These are phyloP conservation scores for Lamprologus speciosus DNA, from an alignment of 2,113 vertebrate species.

Conservation along the genomic window DNA sequence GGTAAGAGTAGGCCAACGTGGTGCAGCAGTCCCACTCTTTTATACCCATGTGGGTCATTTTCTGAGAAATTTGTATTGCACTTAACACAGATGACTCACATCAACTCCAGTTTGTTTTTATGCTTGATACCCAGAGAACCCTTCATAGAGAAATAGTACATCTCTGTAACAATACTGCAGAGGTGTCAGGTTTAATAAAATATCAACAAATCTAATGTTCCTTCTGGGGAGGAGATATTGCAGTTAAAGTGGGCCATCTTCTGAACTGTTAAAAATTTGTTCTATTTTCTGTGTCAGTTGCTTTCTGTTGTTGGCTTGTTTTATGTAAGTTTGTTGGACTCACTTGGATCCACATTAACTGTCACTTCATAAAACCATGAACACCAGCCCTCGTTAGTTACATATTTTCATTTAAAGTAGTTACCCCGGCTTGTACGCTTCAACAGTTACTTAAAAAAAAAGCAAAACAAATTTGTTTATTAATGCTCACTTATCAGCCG, in stretches of 20 bases:
- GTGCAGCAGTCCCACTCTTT: constrained; percentile 26
- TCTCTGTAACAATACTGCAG: not conserved
- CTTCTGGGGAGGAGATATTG: not conserved
- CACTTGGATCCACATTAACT: not conserved
- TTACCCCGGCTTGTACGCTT: not conserved
- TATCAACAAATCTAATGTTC: not conserved
- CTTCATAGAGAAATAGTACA: not conserved
- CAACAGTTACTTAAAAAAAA: not conserved
- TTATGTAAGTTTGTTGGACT: not conserved
- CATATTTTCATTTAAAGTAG: not conserved
- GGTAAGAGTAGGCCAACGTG: not conserved
- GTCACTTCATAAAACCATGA: not conserved
- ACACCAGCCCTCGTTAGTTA: not conserved
- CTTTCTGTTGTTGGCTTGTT: not conserved
- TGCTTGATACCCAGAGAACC: constrained; percentile 24
- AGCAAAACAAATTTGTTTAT: not conserved
- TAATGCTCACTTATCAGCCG: not conserved
- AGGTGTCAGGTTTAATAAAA: not conserved
- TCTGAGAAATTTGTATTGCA: constrained; percentile 22
- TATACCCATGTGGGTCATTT: constrained; percentile 33
- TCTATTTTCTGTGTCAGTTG: not conserved
- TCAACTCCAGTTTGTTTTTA: constrained; percentile 34
- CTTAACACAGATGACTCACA: constrained; percentile 32
- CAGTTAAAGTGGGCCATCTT: not conserved
- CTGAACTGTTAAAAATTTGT: not conserved